Evolutionary conservation across 2,113 vertebrate species (phyloP).

Genomic region (Lasiurus cinereus): DNA sequence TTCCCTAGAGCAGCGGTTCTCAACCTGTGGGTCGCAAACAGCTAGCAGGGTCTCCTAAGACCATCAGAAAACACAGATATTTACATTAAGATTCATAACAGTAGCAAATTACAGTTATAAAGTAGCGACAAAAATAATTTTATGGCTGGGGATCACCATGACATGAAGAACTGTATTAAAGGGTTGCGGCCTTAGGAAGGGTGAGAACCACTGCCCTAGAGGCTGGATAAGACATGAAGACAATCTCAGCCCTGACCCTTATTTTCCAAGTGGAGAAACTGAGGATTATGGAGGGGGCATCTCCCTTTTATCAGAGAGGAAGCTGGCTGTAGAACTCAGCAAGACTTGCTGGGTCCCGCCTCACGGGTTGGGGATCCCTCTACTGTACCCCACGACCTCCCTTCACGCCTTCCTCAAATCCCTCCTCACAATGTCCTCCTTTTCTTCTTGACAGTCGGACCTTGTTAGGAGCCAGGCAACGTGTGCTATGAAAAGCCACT

Average conservation of each 20-base stretch:
- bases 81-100: no score
- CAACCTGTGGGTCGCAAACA: no score
- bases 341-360: not conserved
- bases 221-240: not conserved
- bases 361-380: not conserved
- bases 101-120: no score
- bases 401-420: not conserved
- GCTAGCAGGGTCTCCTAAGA: no score
- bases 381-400: not conserved
- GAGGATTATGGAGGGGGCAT: not conserved
- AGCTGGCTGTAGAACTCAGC: not conserved
- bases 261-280: constrained; percentile 7
- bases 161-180: no score
- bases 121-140: no score
- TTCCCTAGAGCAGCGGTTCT: not conserved
- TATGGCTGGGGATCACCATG: no score
- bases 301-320: not conserved
- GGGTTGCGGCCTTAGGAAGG: no score
- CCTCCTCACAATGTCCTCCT: constrained; percentile 69
- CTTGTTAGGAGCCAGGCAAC: constrained; percentile 59
- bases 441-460: constrained; percentile 74
- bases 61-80: no score
- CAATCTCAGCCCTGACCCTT: not conserved
- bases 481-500: constrained; percentile 71
- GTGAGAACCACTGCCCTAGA: not conserved